Conservation (phyloP, 2,888 invertebrate genomes). For the Invenusta paracnida region DNA sequence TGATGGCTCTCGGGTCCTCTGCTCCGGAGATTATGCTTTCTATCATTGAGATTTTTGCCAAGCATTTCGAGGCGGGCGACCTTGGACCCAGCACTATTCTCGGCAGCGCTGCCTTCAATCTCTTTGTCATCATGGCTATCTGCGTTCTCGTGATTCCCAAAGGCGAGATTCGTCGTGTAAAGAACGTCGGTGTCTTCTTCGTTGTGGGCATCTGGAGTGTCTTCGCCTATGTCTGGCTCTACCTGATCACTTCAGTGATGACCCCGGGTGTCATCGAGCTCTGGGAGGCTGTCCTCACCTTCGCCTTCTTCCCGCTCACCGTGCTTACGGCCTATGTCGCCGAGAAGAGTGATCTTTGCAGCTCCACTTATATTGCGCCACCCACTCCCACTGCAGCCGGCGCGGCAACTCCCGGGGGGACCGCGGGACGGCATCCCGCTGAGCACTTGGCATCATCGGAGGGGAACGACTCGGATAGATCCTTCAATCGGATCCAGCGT, state of each 20-base stretch:
- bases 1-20: conserved; percentile 65
- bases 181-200: conserved; percentile 61
- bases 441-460: too few species aligned
- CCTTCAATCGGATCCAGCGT: too few species aligned
- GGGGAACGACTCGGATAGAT: too few species aligned
- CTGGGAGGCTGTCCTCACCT: conserved; percentile 92
- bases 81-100: conserved; percentile 66
- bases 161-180: conserved; percentile 60
- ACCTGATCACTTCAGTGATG: conserved; percentile 62
- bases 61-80: conserved; percentile 61
- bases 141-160: conserved; percentile 67
- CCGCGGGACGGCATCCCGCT: too few species aligned
- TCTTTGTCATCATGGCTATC: conserved; percentile 64
- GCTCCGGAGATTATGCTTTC: conserved; percentile 65
- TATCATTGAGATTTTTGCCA: conserved; percentile 63
- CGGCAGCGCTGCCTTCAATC: conserved; percentile 66
- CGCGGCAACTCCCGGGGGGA: too few species aligned
- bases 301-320: conserved; percentile 90
- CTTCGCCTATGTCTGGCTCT: conserved; percentile 66
- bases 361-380: too few species aligned
- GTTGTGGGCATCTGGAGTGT: conserved; percentile 61
- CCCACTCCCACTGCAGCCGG: too few species aligned
- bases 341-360: conserved; percentile 67
- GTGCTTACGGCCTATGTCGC: conserved; percentile 93
- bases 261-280: conserved; percentile 71